Evolutionary conservation across 2,888 invertebrate species (phyloP), one percentile per base, ranked within the genome.

Genomic region (Phragmatobia fuliginosa): DNA sequence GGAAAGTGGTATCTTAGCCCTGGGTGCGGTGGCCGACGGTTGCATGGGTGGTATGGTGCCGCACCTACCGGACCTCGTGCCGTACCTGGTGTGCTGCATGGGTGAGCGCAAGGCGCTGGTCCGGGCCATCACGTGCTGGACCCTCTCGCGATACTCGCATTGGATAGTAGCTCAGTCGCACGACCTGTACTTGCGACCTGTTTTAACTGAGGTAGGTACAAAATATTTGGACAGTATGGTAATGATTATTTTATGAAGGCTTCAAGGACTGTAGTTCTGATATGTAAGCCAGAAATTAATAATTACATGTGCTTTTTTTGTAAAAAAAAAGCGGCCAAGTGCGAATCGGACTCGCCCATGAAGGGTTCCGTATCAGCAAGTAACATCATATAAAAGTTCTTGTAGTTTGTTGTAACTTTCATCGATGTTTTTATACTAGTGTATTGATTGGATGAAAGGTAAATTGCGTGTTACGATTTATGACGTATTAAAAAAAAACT

Each of bases 51-150:
- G 99, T 83, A 99, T 99, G 98, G 97, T 98, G 77, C 99, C 97
- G 33, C 99, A 99, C 95, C 96, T 99, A 85, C 98, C 98, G 0
- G 99, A 99, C 94, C 95, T 99, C 73, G 98, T 99, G 87, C 99
- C 99, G 0, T 99, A 98, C 94, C 96, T 99, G 78, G 98, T 99
- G 84, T 97, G 96, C 84, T 99, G 99, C 92, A 95, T 99, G 82
- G 97, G 97, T 58, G 99, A 99, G 91, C 98, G 98, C 92, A 99
- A 99, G 95, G 99, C 99, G 0, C 96, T 99, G 52, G 99, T 99
- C 66, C 96, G 99, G 73, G 99, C 99, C 77, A 99, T 99, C 88
- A 99, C 99, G 0, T 99, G 99, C 94, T 99, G 99, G 99, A 99
- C 99, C 0, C 95, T 99, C 41, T 98, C 98, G 79, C 97, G 99